Evolutionary conservation across 1,140 invertebrate species (phyloP).

Genomic region (Zeugodacus cucurbitae): DNA sequence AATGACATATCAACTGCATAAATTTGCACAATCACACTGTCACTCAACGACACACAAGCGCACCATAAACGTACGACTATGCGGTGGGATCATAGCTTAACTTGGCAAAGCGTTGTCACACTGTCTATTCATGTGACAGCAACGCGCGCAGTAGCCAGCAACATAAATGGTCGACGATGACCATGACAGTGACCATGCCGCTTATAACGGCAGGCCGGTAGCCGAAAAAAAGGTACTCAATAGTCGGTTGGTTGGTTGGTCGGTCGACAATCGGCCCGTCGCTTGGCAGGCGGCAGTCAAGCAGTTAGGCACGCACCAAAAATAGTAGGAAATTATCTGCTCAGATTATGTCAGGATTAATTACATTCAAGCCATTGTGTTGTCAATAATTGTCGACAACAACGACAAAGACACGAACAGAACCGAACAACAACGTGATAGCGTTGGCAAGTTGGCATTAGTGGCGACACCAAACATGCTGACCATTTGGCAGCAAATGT

Average conservation of each 20-base stretch:
- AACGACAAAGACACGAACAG: background rate
- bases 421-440: background rate
- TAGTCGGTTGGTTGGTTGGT: background rate
- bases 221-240: background rate
- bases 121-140: slow-evolving; percentile 36
- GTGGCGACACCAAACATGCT: slow-evolving; percentile 28
- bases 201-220: background rate
- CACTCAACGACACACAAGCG: background rate
- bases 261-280: background rate
- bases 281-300: background rate
- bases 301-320: slow-evolving; percentile 40
- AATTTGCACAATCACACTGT: slow-evolving; percentile 21
- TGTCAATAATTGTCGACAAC: slow-evolving; percentile 45
- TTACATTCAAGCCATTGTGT: slow-evolving; percentile 45
- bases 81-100: slow-evolving; percentile 21
- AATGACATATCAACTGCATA: slow-evolving; percentile 39
- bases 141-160: slow-evolving; percentile 11
- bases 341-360: slow-evolving; percentile 47
- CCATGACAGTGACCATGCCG: slow-evolving; percentile 24
- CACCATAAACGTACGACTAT: background rate
- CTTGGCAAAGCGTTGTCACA: slow-evolving; percentile 34
- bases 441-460: slow-evolving; percentile 33
- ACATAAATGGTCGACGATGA: slow-evolving; percentile 34
- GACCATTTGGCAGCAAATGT: background rate
- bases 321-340: slow-evolving; percentile 46